phyloP scores from a whole-genome alignment of 2,888 invertebrate species.

The Chaitophorus viminalis region DNA sequence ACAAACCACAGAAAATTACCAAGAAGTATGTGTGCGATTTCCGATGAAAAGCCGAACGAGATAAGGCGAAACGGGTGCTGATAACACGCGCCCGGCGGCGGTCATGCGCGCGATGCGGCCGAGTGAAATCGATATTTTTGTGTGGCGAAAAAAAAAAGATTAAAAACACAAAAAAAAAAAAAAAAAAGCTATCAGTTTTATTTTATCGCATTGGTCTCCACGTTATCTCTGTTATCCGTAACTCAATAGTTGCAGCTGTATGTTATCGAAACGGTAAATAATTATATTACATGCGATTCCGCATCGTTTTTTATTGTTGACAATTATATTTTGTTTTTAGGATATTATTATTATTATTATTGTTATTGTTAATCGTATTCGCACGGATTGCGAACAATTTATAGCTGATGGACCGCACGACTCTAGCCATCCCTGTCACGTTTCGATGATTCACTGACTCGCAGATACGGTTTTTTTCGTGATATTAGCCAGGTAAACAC shows the following conservation, averaged over 20 bases:
- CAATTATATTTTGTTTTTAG: too few species aligned
- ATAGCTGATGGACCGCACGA: too few species aligned
- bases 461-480: too few species aligned
- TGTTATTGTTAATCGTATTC: too few species aligned
- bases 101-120: rapidly evolving
- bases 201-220: not conserved
- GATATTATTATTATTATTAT: too few species aligned
- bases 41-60: not conserved
- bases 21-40: not conserved
- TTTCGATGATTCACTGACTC: too few species aligned
- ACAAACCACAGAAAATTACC: not conserved
- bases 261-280: too few species aligned
- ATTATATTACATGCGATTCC: too few species aligned
- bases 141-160: not conserved
- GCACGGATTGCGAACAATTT: too few species aligned
- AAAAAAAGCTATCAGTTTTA: not conserved
- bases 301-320: too few species aligned
- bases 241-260: not conserved
- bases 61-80: not conserved
- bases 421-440: too few species aligned
- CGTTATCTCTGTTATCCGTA: not conserved
- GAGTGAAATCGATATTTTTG: not conserved
- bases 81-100: not conserved
- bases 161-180: not conserved
- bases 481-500: too few species aligned